These are phyloP conservation scores for Trichoplusia ni DNA, from an alignment of 1,140 invertebrate species.

Conservation along the genomic window DNA sequence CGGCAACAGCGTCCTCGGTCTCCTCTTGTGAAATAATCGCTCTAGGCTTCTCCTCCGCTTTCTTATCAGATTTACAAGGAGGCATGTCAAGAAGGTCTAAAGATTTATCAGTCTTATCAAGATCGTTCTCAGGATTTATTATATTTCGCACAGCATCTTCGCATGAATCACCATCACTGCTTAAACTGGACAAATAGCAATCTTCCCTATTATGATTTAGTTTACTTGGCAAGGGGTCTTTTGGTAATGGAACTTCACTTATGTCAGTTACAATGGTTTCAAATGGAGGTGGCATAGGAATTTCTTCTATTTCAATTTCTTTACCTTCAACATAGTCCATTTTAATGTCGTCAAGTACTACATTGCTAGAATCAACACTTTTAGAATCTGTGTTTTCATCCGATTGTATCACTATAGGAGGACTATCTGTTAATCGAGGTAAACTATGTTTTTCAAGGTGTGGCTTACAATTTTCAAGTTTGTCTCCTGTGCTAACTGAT, in stretches of 20 bases:
- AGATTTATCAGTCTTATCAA: slow-evolving; percentile 53
- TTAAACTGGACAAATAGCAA: slow-evolving; percentile 37
- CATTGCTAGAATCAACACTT: slow-evolving; percentile 31
- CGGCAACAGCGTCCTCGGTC: slow-evolving; percentile 95
- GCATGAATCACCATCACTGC: slow-evolving; percentile 84
- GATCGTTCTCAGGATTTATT: slow-evolving; percentile 63
- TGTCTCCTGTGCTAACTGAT: slow-evolving; percentile 47
- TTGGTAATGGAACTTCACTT: slow-evolving; percentile 66
- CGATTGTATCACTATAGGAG: slow-evolving; percentile 50
- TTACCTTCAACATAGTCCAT: slow-evolving; percentile 51
- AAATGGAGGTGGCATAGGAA: slow-evolving; percentile 68
- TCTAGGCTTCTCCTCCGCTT: slow-evolving; percentile 88
- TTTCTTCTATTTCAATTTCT: slow-evolving; percentile 62
- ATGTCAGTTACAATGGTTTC: slow-evolving; percentile 68
- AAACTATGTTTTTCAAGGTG: slow-evolving; percentile 71
- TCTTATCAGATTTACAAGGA: slow-evolving; percentile 76
- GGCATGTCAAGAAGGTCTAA: slow-evolving; percentile 45
- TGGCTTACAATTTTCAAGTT: slow-evolving; percentile 56
- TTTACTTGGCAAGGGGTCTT: slow-evolving; percentile 51
- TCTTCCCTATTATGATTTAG: slow-evolving; percentile 60
- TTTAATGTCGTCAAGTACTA: slow-evolving; percentile 45
- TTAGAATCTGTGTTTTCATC: slow-evolving; percentile 46
- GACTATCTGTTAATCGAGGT: slow-evolving; percentile 77
- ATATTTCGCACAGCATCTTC: slow-evolving; percentile 88
- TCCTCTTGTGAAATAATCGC: slow-evolving; percentile 95